Conservation (phyloP, 2,797 vertebrate genomes). For the Xiphophorus birchmanni region DNA sequence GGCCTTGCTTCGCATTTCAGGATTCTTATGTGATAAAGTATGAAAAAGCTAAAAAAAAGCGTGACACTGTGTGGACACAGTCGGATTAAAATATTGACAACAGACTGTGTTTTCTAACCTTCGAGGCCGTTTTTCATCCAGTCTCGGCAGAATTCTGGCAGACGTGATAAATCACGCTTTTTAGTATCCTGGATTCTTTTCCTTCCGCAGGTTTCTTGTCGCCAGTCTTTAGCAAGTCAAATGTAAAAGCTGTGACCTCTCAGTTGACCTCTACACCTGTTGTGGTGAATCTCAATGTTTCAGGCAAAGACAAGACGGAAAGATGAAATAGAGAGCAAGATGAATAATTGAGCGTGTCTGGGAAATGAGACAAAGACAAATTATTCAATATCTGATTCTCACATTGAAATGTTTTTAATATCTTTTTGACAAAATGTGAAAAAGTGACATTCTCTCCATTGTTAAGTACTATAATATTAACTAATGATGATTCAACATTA, state of each 20-base stretch:
- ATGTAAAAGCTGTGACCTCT: slow-evolving; percentile 79
- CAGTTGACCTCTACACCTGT: slow-evolving; percentile 76
- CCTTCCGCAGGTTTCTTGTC: slow-evolving; percentile 76
- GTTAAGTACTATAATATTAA: background rate
- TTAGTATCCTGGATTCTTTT: slow-evolving; percentile 79
- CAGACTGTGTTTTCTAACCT: slow-evolving; percentile 69
- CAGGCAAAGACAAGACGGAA: slow-evolving; percentile 44
- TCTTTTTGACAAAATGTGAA: background rate
- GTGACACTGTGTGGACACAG: slow-evolving; percentile 68
- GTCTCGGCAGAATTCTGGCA: slow-evolving; percentile 76
- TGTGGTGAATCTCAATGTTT: slow-evolving; percentile 67
- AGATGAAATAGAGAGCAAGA: slow-evolving; percentile 28
- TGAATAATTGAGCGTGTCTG: background rate
- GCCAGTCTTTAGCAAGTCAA: slow-evolving; percentile 84
- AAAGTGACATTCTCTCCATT: background rate
- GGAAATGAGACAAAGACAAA: slow-evolving; percentile 5
- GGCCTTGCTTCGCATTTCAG: slow-evolving; percentile 43
- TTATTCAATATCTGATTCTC: background rate
- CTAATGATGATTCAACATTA: too few relatives aligned
- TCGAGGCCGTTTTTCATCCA: slow-evolving; percentile 69
- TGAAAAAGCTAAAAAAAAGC: slow-evolving; percentile 44
- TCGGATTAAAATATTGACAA: slow-evolving; percentile 73
- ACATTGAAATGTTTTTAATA: background rate
- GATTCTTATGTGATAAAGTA: slow-evolving; percentile 56
- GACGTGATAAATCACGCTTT: slow-evolving; percentile 79